These are phyloP conservation scores for Napeogenes sylphis DNA, from an alignment of 2,888 invertebrate species.

Conservation along the genomic window DNA sequence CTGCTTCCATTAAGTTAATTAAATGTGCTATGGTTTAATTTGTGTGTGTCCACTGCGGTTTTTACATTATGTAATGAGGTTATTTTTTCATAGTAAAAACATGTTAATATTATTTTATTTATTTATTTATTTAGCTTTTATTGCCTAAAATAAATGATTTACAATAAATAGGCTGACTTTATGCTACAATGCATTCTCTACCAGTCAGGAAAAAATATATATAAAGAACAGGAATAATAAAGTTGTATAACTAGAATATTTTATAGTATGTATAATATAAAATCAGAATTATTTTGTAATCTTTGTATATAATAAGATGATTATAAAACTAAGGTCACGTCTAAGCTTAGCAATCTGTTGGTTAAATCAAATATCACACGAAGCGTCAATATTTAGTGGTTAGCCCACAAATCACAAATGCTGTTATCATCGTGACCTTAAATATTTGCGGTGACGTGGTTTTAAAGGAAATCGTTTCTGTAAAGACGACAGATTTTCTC, in stretches of 20 bases:
- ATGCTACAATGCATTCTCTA: too few species aligned
- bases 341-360: neutral
- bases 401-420: neutral
- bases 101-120: too few species aligned
- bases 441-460: slow-evolving; percentile 22
- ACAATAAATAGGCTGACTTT: too few species aligned
- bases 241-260: too few species aligned
- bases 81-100: too few species aligned
- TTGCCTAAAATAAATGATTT: too few species aligned
- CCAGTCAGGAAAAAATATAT: too few species aligned
- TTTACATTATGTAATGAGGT: neutral
- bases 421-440: slow-evolving; percentile 27
- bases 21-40: slow-evolving; percentile 19
- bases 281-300: too few species aligned
- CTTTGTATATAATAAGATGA: too few species aligned
- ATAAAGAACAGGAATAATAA: too few species aligned
- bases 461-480: neutral
- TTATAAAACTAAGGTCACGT: neutral
- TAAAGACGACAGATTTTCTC: neutral
- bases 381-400: neutral
- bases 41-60: neutral
- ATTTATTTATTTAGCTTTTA: too few species aligned
- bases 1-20: slow-evolving; percentile 23
- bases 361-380: neutral
- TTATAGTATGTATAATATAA: too few species aligned